A percentile compares a stretch with the other conserved stretches of the same genome.
Conservation (phyloP, 2,888 invertebrate species). For the Parasteatoda lunata region DNA sequence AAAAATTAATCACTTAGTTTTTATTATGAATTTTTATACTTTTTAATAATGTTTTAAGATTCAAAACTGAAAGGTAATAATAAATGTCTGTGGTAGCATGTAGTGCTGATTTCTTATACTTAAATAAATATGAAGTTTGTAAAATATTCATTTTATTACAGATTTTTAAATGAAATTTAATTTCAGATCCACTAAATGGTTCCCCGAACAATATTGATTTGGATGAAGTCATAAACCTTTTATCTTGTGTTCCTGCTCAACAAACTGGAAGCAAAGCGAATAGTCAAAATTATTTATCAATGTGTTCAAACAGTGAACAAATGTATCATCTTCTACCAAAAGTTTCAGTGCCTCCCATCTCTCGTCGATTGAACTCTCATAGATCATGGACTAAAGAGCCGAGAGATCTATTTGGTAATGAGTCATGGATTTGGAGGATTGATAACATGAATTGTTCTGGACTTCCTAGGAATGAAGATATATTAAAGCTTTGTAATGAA, state of each 20-base stretch:
- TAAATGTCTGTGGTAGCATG: background rate
- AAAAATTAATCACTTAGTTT: background rate
- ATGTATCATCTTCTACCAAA: slow-evolving; percentile 51
- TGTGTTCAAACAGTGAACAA: slow-evolving; percentile 28
- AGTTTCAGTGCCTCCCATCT: slow-evolving; percentile 10
- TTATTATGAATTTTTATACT: background rate
- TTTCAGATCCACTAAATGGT: slow-evolving; percentile 17
- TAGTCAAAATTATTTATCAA: slow-evolving; percentile 34
- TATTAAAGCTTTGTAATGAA: slow-evolving; percentile 16
- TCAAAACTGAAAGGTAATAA: background rate
- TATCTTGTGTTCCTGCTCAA: slow-evolving; percentile 62
- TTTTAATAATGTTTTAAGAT: background rate
- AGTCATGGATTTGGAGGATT: slow-evolving; percentile 54
- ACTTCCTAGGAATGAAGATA: slow-evolving; percentile 25
- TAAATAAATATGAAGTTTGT: too few relatives aligned
- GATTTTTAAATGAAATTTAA: background rate
- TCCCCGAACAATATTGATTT: slow-evolving; percentile 31
- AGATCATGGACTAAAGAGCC: slow-evolving; percentile 42
- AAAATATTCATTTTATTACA: background rate
- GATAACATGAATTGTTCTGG: slow-evolving; percentile 58
- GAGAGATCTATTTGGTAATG: slow-evolving; percentile 39
- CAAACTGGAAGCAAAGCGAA: slow-evolving; percentile 27
- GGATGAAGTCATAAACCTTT: slow-evolving; percentile 67
- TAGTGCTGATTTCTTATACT: background rate
- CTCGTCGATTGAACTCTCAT: slow-evolving; percentile 23